Conservation (phyloP, 2,113 vertebrate genomes). For the Hemichromis elongatus region DNA sequence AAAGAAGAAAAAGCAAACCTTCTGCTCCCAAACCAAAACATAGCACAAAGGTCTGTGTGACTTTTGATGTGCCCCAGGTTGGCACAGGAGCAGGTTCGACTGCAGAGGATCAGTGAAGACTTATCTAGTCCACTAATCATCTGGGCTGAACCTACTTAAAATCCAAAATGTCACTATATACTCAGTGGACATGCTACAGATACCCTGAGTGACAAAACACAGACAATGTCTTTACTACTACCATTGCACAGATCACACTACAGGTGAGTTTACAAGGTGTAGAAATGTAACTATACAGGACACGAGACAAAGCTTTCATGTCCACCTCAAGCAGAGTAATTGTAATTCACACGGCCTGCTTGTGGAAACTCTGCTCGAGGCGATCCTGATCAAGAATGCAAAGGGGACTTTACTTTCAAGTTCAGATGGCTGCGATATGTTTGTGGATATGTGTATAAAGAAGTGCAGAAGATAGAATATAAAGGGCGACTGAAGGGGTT, state of each 20-base stretch:
- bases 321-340: constrained; percentile 21
- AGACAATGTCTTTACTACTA: background rate
- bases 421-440: constrained; percentile 8
- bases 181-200: constrained; percentile 9
- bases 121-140: constrained; percentile 48
- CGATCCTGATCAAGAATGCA: constrained; percentile 40
- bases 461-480: background rate
- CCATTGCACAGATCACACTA: background rate
- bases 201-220: background rate
- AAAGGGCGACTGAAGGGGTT: background rate
- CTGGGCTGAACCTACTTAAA: constrained; percentile 55
- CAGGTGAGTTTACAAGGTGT: constrained; percentile 1
- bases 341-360: constrained; percentile 37
- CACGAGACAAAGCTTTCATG: constrained; percentile 37
- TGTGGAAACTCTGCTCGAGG: constrained; percentile 31
- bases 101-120: background rate
- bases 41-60: background rate
- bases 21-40: background rate
- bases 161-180: constrained; percentile 41
- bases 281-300: background rate
- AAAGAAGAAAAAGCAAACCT: constrained; percentile 17
- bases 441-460: background rate
- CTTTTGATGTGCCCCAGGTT: background rate
- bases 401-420: constrained; percentile 20
- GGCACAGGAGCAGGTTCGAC: background rate